Evolutionary conservation across 37 sponge, comb jelly and placozoan genomes (phyloP).

Genomic region (Tethya wilhelma): DNA sequence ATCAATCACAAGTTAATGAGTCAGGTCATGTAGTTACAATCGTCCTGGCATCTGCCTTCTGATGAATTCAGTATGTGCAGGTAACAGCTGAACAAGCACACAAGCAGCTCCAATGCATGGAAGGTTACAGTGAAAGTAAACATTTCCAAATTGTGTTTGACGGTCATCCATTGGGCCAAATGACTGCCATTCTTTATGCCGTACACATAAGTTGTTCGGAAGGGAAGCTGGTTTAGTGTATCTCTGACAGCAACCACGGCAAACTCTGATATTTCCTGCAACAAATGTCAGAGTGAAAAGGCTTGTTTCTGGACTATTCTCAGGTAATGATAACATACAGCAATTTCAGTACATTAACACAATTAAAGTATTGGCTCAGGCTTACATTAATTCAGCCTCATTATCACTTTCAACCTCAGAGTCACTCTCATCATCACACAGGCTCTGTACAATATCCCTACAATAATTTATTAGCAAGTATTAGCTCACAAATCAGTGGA

Average conservation of each 20-base stretch:
- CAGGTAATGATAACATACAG: no score
- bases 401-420: no score
- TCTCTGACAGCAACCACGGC: slow-evolving; percentile 30
- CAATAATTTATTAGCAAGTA: no score
- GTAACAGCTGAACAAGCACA: slow-evolving; percentile 1
- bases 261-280: slow-evolving; percentile 36
- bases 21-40: no score
- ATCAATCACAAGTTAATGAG: no score
- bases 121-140: slow-evolving; percentile 26
- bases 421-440: no score
- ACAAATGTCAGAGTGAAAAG: slow-evolving; percentile 24
- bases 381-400: no score
- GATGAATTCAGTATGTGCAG: neutral
- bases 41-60: slow-evolving; percentile 6
- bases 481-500: no score
- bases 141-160: slow-evolving; percentile 2
- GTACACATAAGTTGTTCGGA: slow-evolving; percentile 41
- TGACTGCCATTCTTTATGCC: slow-evolving; percentile 42
- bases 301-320: neutral
- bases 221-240: slow-evolving; percentile 13
- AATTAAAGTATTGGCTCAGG: no score
- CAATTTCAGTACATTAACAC: no score
- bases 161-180: slow-evolving; percentile 8
- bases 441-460: no score
- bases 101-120: neutral